Conservation (phyloP, 2,113 vertebrate species). For the Merops nubicus region DNA sequence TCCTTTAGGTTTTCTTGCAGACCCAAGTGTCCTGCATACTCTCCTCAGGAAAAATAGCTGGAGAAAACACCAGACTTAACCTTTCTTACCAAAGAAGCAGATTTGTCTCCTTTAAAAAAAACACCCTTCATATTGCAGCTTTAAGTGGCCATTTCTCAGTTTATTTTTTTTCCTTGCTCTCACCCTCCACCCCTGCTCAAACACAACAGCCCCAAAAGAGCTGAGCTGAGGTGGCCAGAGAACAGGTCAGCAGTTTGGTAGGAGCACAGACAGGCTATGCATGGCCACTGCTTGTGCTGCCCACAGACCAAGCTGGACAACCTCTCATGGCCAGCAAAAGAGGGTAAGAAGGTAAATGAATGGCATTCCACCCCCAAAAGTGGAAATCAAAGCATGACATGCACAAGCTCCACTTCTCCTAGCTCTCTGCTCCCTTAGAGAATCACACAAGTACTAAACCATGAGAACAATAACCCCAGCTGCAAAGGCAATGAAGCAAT, state of each 20-base stretch:
- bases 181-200: background rate
- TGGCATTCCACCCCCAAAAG: background rate
- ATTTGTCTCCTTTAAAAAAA: background rate
- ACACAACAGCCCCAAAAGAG: background rate
- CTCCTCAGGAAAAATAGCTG: background rate
- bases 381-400: background rate
- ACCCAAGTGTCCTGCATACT: background rate
- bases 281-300: background rate
- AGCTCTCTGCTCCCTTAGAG: slow-evolving; percentile 63
- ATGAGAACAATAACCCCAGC: slow-evolving; percentile 80
- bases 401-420: background rate
- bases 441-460: slow-evolving; percentile 68
- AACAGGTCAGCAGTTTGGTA: background rate
- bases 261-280: rapidly evolving
- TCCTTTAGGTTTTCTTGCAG: background rate
- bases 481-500: slow-evolving; percentile 82
- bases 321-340: background rate
- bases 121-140: background rate
- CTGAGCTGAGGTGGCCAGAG: background rate
- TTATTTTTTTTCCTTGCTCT: background rate
- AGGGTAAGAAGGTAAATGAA: background rate
- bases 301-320: background rate
- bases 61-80: background rate
- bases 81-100: background rate
- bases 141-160: background rate